Evolutionary conservation across 2,888 invertebrate genomes (phyloP), one percentile per base, ranked within the genome.

Genomic region (Platynereis dumerilii): DNA sequence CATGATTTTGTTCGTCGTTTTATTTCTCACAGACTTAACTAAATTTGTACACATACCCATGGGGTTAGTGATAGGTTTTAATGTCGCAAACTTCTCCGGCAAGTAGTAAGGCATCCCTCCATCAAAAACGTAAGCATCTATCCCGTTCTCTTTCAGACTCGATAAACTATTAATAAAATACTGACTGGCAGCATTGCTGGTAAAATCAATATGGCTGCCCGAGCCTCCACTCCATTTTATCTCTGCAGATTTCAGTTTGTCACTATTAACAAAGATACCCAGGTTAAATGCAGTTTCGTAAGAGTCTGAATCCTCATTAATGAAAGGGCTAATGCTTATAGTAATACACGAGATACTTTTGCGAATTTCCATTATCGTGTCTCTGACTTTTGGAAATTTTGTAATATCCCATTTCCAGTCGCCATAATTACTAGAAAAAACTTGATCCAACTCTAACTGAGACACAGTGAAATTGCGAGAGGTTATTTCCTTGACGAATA

Each of bases 401-500:
- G 81, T 84, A 24, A 85, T 84, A 72, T 91, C 88, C 66, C 94
- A 92, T 2, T 87, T 87, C 60, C 42, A 45, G 22, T 62, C 62
- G 0, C 95, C 95, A 79, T 94, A 93, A 78, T 92, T 91, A 10
- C 88, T 88, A 82, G 94, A 93, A 92, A 93, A 94, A 24, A 90
- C 88, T 87, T 89, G 63, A 74, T 94, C 88, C 65, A 96, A 92
- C 84, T 94, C 94, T 24, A 82, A 48, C 39, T 78, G 74, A 34
- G 74, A 70, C 55, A 71, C 72, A 0, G 71, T 60, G 64, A 79
- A 76, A 5, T 73, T 72, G 54, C 74, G 63, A 5, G 72, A 64
- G 17, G 55, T 67, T 10, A 83, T 75, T 12, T 76, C 74, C 44
- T 74, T 68, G 20, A 52, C 57, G 24, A 57, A 62, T 27, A 45